Evolutionary conservation across 2,797 vertebrate species (phyloP), one percentile per base, ranked within the genome.

Genomic region (Phrynocephalus guinanensis): DNA sequence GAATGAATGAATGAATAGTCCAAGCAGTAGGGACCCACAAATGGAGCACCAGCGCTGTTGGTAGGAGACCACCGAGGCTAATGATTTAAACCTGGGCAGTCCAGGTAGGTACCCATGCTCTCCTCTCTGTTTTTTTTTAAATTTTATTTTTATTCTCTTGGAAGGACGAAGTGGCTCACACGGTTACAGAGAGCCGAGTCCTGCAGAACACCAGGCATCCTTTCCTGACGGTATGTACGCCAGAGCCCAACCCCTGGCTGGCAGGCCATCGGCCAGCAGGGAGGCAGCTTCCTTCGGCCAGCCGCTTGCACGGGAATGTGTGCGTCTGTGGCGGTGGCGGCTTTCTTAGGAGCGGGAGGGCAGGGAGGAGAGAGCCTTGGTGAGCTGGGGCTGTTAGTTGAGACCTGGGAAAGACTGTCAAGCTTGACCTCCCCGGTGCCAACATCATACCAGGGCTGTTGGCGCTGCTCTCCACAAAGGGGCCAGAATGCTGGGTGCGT

Each of bases 131-230:
- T 44, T 44, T 44, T 38, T 38, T 44, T 44, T 44, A 44, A 44
- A 44, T 44, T 44, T 44, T 44, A 44, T 44, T 44, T 44, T 44
- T 44, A 4, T 60, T 56, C 1, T 20, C 16, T 63, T 5, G 60
- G 26, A 89, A 99, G 98, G 98, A 99, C 33, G 98, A 99, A 94
- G 98, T 99, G 0, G 98, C 98, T 0, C 98, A 99, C 95, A 99
- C 98, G 0, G 98, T 99, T 76, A 99, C 98, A 0, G 98, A 99
- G 95, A 99, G 98, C 97, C 95, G 98, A 90, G 98, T 99, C 81
- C 97, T 99, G 72, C 98, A 99, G 96, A 99, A 98, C 90, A 98
- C 98, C 28, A 96, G 98, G 89, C 98, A 99, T 93, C 98, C 98
- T 3, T 99, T 99, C 95, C 96, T 99, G 91, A 99, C 98, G 4